These are phyloP conservation scores for Agonopterix alstromeriana DNA, from an alignment of 2,888 invertebrate species.

Conservation along the genomic window DNA sequence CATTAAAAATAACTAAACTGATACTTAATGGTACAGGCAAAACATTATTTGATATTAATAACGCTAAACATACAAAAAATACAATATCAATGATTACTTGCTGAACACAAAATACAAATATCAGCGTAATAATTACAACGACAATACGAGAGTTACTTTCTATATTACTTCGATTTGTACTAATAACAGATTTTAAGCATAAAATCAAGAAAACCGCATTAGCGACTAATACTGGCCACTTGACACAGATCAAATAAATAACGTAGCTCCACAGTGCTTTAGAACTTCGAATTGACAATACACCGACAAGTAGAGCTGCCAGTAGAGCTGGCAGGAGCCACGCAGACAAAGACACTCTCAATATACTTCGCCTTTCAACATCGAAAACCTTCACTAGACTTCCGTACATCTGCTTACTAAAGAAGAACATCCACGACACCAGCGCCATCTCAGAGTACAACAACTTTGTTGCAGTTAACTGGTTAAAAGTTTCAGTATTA, in stretches of 20 bases:
- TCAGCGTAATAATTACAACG: conserved; percentile 44
- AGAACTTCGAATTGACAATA: conserved; percentile 14
- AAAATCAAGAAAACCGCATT: conserved; percentile 43
- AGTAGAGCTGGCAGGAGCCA: conserved; percentile 40
- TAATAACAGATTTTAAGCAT: conserved; percentile 38
- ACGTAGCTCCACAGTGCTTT: conserved; percentile 19
- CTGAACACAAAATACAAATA: conserved; percentile 54
- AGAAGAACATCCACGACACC: conserved; percentile 56
- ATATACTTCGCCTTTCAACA: conserved; percentile 22
- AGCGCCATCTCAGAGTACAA: conserved; percentile 46
- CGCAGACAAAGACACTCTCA: conserved; percentile 34
- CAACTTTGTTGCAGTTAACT: conserved; percentile 25
- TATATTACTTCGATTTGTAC: conserved; percentile 29
- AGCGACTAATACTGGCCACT: conserved; percentile 50
- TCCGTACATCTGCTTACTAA: conserved; percentile 51
- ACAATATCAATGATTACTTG: conserved; percentile 40
- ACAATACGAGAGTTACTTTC: conserved; percentile 37
- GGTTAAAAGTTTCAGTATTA: conserved; percentile 11
- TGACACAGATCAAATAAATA: conserved; percentile 34
- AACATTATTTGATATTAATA: neutral
- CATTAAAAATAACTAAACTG: conserved; percentile 19
- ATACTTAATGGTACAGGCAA: neutral
- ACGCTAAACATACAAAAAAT: neutral
- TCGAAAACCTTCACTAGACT: conserved; percentile 50
- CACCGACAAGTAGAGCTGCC: conserved; percentile 17